Base-by-base conservation (phyloP, 2,797 vertebrate species). In the Apogon talboti region DNA sequence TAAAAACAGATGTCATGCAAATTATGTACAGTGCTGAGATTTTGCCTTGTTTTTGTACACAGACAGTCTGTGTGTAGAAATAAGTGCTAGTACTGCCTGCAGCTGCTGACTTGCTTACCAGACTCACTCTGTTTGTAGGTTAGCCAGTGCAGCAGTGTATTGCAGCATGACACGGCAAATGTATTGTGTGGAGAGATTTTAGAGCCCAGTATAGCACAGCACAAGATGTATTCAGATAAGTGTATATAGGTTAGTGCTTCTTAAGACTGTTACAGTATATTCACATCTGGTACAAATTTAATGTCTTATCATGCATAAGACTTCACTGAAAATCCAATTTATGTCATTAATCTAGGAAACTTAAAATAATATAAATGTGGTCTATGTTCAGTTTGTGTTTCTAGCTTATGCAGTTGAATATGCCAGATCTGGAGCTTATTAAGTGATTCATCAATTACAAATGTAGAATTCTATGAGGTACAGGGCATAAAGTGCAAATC, bases 1-100 rank as follows among this genome's bases (percentile, higher is more conserved):
- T 49, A 11, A n/a, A 79, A 76, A 68, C 66, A 13, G 46, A 74
- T 73, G 50, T 72, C 10, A 2, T 37, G 4, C 41, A 24, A 43
- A 78, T 69, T 1, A 35, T 67, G 50, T 60, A n/a, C 14, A 53
- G 12, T 18, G 14, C 12, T 47, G 37, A 57, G 48, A 7, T 56
- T 59, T 59, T 67, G 30, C 30, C 48, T 76, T 24, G 46, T 60
- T 55, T 63, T 46, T 58, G 6, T 18, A 53, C 18, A 43, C 6
- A 3, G 1, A 44, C 30, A 5, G 2, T 57, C 55, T 1, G 37
- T 49, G 30, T 50, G 45, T 46, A 14, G 46, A 56, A 65, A 58
- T n/a, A 14, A 75, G 38, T 11, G 15, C 24, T 48, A 4, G 43
- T 37, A 2, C 43, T n/a, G 56, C 54, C 61, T 53, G 61, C 9